Base-by-base conservation (phyloP, 2,888 invertebrate species). In the Theretra japonica region DNA sequence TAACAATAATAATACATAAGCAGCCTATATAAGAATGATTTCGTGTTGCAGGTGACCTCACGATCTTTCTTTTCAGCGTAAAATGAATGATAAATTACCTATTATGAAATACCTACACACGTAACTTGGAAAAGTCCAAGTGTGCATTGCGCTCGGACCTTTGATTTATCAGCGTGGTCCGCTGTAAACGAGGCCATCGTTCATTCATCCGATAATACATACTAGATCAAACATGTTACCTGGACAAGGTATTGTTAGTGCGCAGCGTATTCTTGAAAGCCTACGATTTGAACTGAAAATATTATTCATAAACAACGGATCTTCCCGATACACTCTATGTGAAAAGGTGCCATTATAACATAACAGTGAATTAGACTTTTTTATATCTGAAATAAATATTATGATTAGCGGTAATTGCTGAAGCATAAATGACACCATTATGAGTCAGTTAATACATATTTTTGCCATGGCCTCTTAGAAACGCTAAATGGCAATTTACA, bases 261-360 rank as follows among this genome's bases (percentile, higher is more conserved):
- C 79, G 76, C 93, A 93, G 19, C 89, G 87, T 8, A 87, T 75
- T 75, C 84, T 85, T 23, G 86, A 80, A 8, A 82, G 72, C 72
- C 65, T 76, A 28, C 73, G 75, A 69, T 74, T 78, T 8, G 79
- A 79, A 0, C 71, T 74, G 69, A 88, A 88, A 68, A 84, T 59
- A 59, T 81, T 82, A 57, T 73, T 78, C 23, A 72, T 76, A 1
- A 75, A 59, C 30, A 93, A 74, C 56, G 92, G 93, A 77, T 94
- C 94, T 21, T 87, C 84, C n/a, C 88, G 89, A 73, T 83, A 83
- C n/a, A 77, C 74, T 70, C 75, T 80, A 72, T 83, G 80, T 6
- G 83, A 83, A 73, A 90, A 84, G 4, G 93, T 91, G 2, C 93
- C 91, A 75, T 94, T 93, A 74, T 88, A 93, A 76, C 94, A 94